These are phyloP conservation scores for Drosophila navojoa DNA, from an alignment of 1,140 invertebrate species.

Conservation along the genomic window DNA sequence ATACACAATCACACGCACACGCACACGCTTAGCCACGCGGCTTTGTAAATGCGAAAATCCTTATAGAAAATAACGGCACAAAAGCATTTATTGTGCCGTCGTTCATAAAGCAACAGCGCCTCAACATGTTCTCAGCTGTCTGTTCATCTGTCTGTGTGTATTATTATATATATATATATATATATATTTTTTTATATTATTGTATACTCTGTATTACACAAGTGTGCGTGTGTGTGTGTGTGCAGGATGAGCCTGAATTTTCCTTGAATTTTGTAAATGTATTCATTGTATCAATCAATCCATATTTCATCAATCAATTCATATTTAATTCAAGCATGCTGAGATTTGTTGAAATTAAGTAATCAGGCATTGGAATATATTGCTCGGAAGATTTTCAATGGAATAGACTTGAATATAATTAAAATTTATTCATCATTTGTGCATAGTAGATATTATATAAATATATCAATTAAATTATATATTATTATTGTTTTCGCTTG, in stretches of 20 bases:
- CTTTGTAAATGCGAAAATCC: conserved; percentile 32
- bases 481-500: too few relatives aligned
- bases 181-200: neutral
- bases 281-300: too few relatives aligned
- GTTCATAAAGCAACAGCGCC: conserved; percentile 30
- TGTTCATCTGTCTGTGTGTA: conserved; percentile 14
- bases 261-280: neutral
- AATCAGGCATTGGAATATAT: too few relatives aligned
- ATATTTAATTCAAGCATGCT: too few relatives aligned
- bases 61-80: conserved; percentile 14
- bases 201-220: conserved; percentile 20
- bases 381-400: too few relatives aligned
- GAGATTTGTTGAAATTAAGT: too few relatives aligned
- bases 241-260: neutral
- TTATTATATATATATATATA: conserved; percentile 10
- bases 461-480: neutral
- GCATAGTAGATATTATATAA: too few relatives aligned
- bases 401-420: neutral
- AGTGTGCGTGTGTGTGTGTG: neutral
- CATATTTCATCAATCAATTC: too few relatives aligned
- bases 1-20: neutral
- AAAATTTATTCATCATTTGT: neutral
- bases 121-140: conserved; percentile 19
- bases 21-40: conserved; percentile 3
- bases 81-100: conserved; percentile 39